Base-by-base conservation (phyloP, 2,888 invertebrate species). In the Melinopterus prodromus region DNA sequence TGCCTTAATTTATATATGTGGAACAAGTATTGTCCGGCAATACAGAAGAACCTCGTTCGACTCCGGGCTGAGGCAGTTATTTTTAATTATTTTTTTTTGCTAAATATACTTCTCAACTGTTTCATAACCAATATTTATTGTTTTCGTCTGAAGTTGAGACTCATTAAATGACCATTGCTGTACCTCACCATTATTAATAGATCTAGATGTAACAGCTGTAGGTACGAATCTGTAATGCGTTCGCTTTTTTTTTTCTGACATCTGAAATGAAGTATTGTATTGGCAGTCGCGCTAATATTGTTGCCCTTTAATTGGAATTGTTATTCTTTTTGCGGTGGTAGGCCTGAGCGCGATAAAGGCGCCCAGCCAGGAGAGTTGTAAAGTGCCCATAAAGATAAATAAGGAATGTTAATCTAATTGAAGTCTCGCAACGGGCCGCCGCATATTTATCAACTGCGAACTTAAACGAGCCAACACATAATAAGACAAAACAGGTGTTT, bases 381-480 rank as follows among this genome's bases (percentile, higher is more conserved):
- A 12, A 53, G 53, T 53, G 53, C 3, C 53, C 53, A 53, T 53
- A 53, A 53, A 53, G 53, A 53, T 53, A 53, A 53, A 53, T 53
- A 53, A 53, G 53, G 53, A 53, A 53, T 53, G 53, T 53, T 53
- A 53, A 53, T 53, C 53, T 53, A 53, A 53, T 53, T 53, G 53
- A 53, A 53, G 53, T 1, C 53, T 53, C 53, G 53, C 53, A 12
- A 53, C 53, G 53, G 53, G 53, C 53, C 53, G 53, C 53, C 53
- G 53, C 53, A 53, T 53, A 53, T 53, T 53, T 53, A 53, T 53
- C 53, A 53, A 53, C 53, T 53, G 53, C 53, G 12, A 53, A 53
- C 53, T 53, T 53, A 53, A 53, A 12, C 53, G 53, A 53, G 9
- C 53, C 53, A 53, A 53, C 53, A 53, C 53, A 53, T 12, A 53